Base-by-base conservation (phyloP, 2,113 vertebrate genomes). In the Propithecus coquereli region DNA sequence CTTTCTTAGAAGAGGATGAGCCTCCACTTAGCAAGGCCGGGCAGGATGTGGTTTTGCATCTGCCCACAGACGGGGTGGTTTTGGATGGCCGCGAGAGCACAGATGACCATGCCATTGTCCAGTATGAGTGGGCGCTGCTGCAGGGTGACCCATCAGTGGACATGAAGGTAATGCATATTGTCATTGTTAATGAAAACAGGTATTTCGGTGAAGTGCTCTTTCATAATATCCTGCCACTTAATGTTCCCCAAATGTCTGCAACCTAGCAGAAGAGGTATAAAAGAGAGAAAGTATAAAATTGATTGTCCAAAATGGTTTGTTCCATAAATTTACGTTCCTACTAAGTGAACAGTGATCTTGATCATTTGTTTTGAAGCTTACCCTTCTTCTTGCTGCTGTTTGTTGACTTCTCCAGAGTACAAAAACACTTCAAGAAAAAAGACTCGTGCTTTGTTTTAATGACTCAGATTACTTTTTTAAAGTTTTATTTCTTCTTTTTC, bases 1-100 rank as follows among this genome's bases (percentile, higher is more conserved):
- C 3, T 92, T 77, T 82, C 32, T 82, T 59, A 98, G 99, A 98
- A 3, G 90, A 97, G 0, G 99, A 99, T 9, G 98, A 99, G 77
- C 99, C 99, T 73, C 99, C 99, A 0, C 98, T 97, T 87, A 99
- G 99, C 91, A 99, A 99, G 54, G 99, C 99, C 0, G 99, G 99
- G 8, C 99, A 99, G 95, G 99, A 99, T 54, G 96, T 99, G 94
- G 98, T 99, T 96, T 98, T 99, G 97, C 99, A 99, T 97, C 98
- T 99, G 23, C 99, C 99, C 68, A 98, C 99, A 0, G 99, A 99
- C 87, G 99, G 99, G 98, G 99, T 99, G 22, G 98, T 99, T 57
- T 98, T 99, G 97, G 99, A 99, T 3, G 99, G 99, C 45, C 98
- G 99, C 14, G 99, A 99, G 97, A 99, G 99, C 68, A 98, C 99